Conservation (phyloP, 2,113 vertebrate species). For the Microcebus jonahi region DNA sequence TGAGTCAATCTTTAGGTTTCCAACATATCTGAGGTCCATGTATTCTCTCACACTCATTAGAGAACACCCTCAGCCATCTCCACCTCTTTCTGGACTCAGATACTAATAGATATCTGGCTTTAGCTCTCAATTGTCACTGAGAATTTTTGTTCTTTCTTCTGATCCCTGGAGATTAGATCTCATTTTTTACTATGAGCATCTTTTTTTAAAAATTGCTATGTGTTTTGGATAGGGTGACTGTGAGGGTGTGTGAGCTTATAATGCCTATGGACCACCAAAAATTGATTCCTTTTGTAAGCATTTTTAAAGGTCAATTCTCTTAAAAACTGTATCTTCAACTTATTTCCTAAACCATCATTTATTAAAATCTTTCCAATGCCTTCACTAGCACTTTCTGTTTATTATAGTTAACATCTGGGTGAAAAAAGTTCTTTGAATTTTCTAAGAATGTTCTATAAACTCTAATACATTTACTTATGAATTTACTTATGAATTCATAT, state of each 20-base stretch:
- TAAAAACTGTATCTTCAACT: neutral
- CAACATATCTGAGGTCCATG: neutral
- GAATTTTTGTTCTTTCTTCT: conserved; percentile 40
- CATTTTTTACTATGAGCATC: neutral
- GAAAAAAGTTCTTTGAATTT: conserved; percentile 43
- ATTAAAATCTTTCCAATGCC: conserved; percentile 15
- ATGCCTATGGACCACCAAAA: conserved; percentile 25
- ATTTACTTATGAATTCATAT: conserved; percentile 43
- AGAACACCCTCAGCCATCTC: neutral
- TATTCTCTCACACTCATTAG: neutral
- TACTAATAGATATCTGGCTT: neutral
- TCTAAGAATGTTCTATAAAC: conserved; percentile 30
- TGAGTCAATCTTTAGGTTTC: conserved; percentile 3
- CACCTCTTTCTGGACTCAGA: neutral
- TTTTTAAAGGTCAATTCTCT: neutral
- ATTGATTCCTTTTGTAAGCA: neutral
- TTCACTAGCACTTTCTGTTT: conserved; percentile 21
- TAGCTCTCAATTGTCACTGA: neutral
- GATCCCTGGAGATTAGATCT: neutral
- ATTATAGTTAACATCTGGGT: neutral
- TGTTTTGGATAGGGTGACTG: neutral
- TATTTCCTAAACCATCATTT: conserved; percentile 26
- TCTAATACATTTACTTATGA: neutral
- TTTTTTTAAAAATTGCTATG: neutral
- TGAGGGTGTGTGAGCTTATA: neutral